Evolutionary conservation across 2,888 invertebrate species (phyloP).

Genomic region (Drymonia ruficornis): DNA sequence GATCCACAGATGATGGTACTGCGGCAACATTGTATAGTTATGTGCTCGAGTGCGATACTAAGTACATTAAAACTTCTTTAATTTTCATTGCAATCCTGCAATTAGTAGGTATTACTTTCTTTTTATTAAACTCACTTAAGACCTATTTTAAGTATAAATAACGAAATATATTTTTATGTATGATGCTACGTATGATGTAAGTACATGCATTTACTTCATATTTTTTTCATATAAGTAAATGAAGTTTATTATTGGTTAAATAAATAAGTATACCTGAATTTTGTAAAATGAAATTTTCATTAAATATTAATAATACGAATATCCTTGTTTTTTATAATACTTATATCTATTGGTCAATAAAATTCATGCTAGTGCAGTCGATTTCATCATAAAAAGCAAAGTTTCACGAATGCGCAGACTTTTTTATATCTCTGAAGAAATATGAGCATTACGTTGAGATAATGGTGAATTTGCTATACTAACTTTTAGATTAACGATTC

Average conservation of each 20-base stretch:
- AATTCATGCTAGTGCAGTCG: too few relatives aligned
- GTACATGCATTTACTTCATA: slow-evolving; percentile 62
- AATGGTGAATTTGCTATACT: too few relatives aligned
- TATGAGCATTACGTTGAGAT: too few relatives aligned
- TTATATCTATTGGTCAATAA: too few relatives aligned
- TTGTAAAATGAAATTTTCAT: slow-evolving; percentile 80
- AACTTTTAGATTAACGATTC: too few relatives aligned
- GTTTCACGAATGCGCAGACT: too few relatives aligned
- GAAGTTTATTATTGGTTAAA: slow-evolving; percentile 56
- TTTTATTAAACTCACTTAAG: slow-evolving; percentile 8
- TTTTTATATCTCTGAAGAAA: too few relatives aligned
- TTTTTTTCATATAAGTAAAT: slow-evolving; percentile 51
- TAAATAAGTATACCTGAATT: slow-evolving; percentile 68
- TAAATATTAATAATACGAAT: slow-evolving; percentile 65
- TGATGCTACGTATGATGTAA: slow-evolving; percentile 40
- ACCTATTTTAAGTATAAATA: slow-evolving; percentile 30
- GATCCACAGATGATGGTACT: too few relatives aligned
- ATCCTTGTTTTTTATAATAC: slow-evolving; percentile 24
- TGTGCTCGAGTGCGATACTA: too few relatives aligned
- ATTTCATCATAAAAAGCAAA: too few relatives aligned
- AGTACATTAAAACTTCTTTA: slow-evolving; percentile 17
- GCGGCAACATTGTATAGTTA: too few relatives aligned
- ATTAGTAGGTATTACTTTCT: slow-evolving; percentile 12
- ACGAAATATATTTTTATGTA: slow-evolving; percentile 54
- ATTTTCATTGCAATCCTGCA: slow-evolving; percentile 13